A percentile compares a stretch with the other conserved stretches of the same genome.
Conservation (phyloP, 2,888 invertebrate genomes). For the Caenorhabditis sp. region DNA sequence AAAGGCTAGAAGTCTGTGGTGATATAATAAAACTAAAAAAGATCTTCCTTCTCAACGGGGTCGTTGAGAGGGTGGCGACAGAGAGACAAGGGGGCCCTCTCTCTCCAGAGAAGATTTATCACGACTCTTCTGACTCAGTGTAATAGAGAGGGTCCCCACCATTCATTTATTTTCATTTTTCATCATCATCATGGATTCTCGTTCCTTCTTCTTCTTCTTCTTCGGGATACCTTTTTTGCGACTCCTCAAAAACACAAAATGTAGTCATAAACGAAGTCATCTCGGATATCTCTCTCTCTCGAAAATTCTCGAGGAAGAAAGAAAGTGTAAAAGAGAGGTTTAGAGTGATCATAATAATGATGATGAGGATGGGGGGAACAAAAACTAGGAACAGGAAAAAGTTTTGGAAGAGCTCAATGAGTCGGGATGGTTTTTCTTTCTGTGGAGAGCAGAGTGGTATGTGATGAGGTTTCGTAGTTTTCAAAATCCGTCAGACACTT, state of each 20-base stretch:
- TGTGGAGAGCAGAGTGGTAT: neutral
- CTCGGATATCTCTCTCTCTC: slow-evolving; percentile 1
- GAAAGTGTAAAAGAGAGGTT: slow-evolving; percentile 9
- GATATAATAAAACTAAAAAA: slow-evolving; percentile 19
- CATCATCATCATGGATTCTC: neutral
- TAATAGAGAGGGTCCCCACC: slow-evolving; percentile 11
- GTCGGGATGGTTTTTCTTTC: neutral
- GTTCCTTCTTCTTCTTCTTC: neutral
- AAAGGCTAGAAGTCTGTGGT: neutral
- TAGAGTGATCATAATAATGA: neutral
- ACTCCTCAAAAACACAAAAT: slow-evolving; percentile 9
- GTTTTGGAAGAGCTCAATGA: slow-evolving; percentile 8
- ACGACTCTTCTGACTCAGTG: slow-evolving; percentile 26
- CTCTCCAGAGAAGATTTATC: slow-evolving; percentile 49
- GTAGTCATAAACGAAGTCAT: slow-evolving; percentile 31
- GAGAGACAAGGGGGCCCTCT: slow-evolving; percentile 17
- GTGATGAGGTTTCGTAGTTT: too few relatives aligned
- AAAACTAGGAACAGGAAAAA: slow-evolving; percentile 5
- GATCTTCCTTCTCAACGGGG: neutral
- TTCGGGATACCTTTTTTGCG: slow-evolving; percentile 17
- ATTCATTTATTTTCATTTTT: slow-evolving; percentile 20
- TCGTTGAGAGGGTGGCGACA: slow-evolving; percentile 42
- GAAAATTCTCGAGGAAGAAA: neutral
- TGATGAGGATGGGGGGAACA: neutral
- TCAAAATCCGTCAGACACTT: too few relatives aligned